A percentile compares a stretch with the other conserved stretches of the same genome.
These are phyloP conservation scores for Gasteruption jaculator DNA, from an alignment of 2,888 invertebrate genomes.

Conservation along the genomic window DNA sequence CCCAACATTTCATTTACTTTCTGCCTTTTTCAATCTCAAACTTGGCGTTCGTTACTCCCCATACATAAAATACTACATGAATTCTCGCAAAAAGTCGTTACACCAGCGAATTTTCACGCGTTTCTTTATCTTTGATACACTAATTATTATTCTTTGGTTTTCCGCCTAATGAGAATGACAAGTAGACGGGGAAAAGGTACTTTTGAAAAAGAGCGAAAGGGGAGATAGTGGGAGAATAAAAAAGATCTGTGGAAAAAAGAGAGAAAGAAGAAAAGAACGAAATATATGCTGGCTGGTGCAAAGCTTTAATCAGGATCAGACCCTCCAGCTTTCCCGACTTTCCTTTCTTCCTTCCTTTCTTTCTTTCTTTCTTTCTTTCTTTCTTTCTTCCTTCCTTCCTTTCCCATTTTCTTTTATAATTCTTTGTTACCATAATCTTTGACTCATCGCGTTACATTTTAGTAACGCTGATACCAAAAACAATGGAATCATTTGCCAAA, in stretches of 20 bases:
- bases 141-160: too few relatives aligned
- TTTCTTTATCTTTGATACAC: too few relatives aligned
- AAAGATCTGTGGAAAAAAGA: slow-evolving; percentile 13
- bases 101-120: too few relatives aligned
- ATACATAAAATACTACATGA: too few relatives aligned
- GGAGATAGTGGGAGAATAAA: slow-evolving; percentile 13
- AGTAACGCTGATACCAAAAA: slow-evolving; percentile 24
- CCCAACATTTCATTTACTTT: too few relatives aligned
- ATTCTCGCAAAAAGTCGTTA: too few relatives aligned
- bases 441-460: slow-evolving; percentile 16
- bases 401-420: slow-evolving; percentile 21
- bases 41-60: too few relatives aligned
- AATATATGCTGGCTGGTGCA: slow-evolving; percentile 11
- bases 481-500: slow-evolving; percentile 36
- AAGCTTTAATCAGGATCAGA: slow-evolving; percentile 41
- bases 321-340: slow-evolving; percentile 24
- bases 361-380: slow-evolving; percentile 15
- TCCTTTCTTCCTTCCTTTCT: slow-evolving; percentile 14
- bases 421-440: slow-evolving; percentile 20
- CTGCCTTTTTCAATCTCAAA: too few relatives aligned
- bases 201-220: slow-evolving; percentile 15
- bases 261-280: slow-evolving; percentile 15
- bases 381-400: slow-evolving; percentile 14
- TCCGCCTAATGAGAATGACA: too few relatives aligned
- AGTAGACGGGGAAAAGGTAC: too few relatives aligned